Percentiles rank a stretch among this genome's conserved stretches.
Evolutionary conservation across 2,113 vertebrate genomes (phyloP).

Genomic region (Girardinichthys multiradiatus): DNA sequence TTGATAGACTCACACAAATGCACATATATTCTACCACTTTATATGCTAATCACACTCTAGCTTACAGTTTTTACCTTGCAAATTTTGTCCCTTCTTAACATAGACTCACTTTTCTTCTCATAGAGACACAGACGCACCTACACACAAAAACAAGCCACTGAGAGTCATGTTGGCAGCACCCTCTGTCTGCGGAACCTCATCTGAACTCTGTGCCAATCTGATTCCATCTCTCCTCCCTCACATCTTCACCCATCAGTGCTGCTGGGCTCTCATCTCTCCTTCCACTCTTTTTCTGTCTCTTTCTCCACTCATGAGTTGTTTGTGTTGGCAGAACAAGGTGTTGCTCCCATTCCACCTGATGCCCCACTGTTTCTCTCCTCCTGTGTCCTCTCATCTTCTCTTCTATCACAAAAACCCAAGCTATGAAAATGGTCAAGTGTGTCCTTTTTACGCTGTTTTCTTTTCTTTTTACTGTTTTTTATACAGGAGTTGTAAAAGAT

Average conservation of each 20-base stretch:
- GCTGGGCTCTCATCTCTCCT: slow-evolving; percentile 41
- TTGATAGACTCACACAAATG: not conserved
- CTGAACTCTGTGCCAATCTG: slow-evolving; percentile 51
- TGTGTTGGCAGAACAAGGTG: slow-evolving; percentile 61
- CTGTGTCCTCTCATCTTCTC: slow-evolving; percentile 11
- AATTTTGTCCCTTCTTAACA: slow-evolving; percentile 5
- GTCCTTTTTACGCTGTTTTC: not conserved
- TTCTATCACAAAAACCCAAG: slow-evolving; percentile 22
- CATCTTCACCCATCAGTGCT: slow-evolving; percentile 60
- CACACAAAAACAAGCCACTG: slow-evolving; percentile 18
- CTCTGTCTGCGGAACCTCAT: slow-evolving; percentile 36
- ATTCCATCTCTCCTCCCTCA: slow-evolving; percentile 53
- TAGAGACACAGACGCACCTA: slow-evolving; percentile 6
- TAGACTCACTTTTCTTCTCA: not conserved
- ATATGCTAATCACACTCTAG: slow-evolving; percentile 3
- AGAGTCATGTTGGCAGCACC: slow-evolving; percentile 40
- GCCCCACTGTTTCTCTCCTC: slow-evolving; percentile 29
- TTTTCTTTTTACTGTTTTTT: not conserved
- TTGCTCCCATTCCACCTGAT: slow-evolving; percentile 51
- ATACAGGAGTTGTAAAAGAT: slow-evolving; percentile 19
- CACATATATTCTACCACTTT: not conserved
- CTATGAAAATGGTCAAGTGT: slow-evolving; percentile 19
- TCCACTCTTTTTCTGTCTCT: slow-evolving; percentile 3
- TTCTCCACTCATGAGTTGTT: slow-evolving; percentile 46
- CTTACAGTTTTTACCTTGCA: slow-evolving; percentile 17